A percentile compares a stretch with the other conserved stretches of the same genome.
Conservation (phyloP, 2,888 invertebrate species). For the Philonicus albiceps region DNA sequence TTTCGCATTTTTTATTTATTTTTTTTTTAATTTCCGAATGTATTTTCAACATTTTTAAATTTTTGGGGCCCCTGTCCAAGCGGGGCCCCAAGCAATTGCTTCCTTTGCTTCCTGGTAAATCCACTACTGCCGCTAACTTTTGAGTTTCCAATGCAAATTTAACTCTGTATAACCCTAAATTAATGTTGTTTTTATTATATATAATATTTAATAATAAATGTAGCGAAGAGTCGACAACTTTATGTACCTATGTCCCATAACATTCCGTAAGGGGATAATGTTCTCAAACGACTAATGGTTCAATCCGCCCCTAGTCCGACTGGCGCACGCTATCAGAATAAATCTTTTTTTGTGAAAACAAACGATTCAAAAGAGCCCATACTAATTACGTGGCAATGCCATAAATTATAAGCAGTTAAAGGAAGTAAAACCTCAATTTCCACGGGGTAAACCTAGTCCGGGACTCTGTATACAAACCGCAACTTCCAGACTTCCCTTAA, state of each 20-base stretch:
- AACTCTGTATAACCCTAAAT: no score
- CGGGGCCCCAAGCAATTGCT: no score
- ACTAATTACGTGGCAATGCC: constrained; percentile 10
- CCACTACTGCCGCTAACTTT: no score
- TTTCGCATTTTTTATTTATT: no score
- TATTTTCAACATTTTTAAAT: no score
- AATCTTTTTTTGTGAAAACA: constrained; percentile 20
- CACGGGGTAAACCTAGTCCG: constrained; percentile 9
- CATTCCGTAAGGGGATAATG: background rate
- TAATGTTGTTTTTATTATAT: no score
- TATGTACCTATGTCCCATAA: background rate
- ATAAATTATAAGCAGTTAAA: constrained; percentile 17
- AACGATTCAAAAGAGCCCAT: constrained; percentile 8
- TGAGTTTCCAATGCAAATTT: no score
- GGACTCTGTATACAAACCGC: background rate
- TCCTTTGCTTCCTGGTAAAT: no score
- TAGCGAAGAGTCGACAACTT: background rate
- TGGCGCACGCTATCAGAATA: background rate
- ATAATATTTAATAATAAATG: background rate
- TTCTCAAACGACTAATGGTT: background rate
- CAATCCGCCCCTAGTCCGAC: background rate
- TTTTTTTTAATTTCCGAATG: no score
- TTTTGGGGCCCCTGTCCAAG: no score
- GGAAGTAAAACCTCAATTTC: constrained; percentile 36
- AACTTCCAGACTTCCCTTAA: constrained; percentile 22